Conservation (phyloP, 2,113 vertebrate species). For the Dascyllus trimaculatus region DNA sequence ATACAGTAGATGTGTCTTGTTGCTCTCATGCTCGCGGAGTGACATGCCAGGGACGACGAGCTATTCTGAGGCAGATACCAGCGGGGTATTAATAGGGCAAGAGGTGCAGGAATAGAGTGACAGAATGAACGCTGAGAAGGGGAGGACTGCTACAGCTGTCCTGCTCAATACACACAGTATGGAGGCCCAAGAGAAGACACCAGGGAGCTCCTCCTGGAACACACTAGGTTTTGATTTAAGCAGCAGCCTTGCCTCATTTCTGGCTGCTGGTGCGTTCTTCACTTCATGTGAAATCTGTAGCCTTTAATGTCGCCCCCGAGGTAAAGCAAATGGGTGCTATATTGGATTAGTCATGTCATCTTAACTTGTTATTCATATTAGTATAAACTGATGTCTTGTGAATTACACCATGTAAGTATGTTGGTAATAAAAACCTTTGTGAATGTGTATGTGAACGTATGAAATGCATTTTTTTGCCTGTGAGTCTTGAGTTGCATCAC, state of each 20-base stretch:
- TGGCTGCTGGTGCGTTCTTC: background rate
- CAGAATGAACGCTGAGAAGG: conserved; percentile 87
- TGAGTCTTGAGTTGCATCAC: background rate
- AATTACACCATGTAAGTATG: background rate
- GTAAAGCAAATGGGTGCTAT: background rate
- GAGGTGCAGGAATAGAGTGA: conserved; percentile 90
- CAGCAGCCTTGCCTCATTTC: background rate
- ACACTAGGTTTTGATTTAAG: conserved; percentile 7
- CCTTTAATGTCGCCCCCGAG: background rate
- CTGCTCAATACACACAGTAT: conserved; percentile 72
- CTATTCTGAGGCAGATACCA: conserved; percentile 94
- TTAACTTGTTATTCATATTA: background rate
- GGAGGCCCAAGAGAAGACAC: conserved; percentile 28
- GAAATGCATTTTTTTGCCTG: background rate
- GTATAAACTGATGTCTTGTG: background rate
- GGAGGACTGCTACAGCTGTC: conserved; percentile 82
- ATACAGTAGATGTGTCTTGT: conserved; percentile 39
- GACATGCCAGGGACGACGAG: conserved; percentile 84
- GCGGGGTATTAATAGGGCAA: conserved; percentile 93
- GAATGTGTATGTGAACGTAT: background rate
- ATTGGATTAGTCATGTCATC: background rate
- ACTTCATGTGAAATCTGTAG: background rate
- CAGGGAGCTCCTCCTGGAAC: conserved; percentile 12
- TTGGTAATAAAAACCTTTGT: conserved; percentile 6
- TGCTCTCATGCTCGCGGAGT: conserved; percentile 67